phyloP scores from a whole-genome alignment of 2,888 invertebrate genomes.

The Drosophila nr. fundita region DNA sequence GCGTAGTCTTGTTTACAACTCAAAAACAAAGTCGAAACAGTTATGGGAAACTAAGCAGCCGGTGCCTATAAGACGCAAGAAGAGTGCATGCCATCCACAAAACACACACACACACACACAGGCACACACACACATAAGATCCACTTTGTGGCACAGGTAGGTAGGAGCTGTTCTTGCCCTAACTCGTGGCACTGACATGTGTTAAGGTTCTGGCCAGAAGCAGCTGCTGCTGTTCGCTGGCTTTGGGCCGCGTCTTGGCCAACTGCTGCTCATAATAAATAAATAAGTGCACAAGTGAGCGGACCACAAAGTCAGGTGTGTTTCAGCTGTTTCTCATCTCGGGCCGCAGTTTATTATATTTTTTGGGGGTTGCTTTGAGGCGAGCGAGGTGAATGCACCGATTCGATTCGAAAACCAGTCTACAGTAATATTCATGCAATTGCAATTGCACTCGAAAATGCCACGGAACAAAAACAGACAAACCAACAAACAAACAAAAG shows the following conservation, averaged over 20 bases:
- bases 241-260: slow-evolving; percentile 17
- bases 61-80: neutral
- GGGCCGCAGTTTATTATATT: neutral
- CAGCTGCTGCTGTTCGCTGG: slow-evolving; percentile 44
- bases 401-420: slow-evolving; percentile 44
- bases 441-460: slow-evolving; percentile 59
- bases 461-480: slow-evolving; percentile 9
- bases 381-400: slow-evolving; percentile 74
- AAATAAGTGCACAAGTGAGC: slow-evolving; percentile 39
- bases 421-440: slow-evolving; percentile 54
- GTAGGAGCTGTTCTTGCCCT: slow-evolving; percentile 37
- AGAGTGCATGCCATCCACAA: slow-evolving; percentile 19
- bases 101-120: slow-evolving; percentile 4
- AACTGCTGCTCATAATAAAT: slow-evolving; percentile 53
- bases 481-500: neutral
- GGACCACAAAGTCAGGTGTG: slow-evolving; percentile 68
- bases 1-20: slow-evolving; percentile 67
- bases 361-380: slow-evolving; percentile 63
- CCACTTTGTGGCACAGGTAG: slow-evolving; percentile 54
- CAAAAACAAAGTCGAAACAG: slow-evolving; percentile 69
- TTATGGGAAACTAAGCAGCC: slow-evolving; percentile 42
- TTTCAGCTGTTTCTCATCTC: slow-evolving; percentile 19
- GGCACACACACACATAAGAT: slow-evolving; percentile 10
- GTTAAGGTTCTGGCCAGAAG: slow-evolving; percentile 36
- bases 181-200: slow-evolving; percentile 28